phyloP scores from a whole-genome alignment of 2,888 invertebrate species.

The Eilema depressum region DNA sequence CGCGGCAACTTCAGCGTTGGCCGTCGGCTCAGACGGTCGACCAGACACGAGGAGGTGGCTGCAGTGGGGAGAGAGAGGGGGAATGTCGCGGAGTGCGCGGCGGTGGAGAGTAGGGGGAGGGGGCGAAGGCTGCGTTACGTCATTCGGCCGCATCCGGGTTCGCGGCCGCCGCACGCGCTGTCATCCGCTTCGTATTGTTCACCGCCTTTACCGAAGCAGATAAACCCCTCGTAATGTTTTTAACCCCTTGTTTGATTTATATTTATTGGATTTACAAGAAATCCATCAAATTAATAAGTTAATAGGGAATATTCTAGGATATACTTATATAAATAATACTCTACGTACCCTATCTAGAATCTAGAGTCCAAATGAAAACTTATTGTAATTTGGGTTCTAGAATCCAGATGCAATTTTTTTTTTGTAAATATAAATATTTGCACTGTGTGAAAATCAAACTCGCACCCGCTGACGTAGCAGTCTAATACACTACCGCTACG shows the following conservation, averaged over 20 bases:
- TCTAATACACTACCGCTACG: background rate
- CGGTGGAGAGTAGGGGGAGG: conserved; percentile 45
- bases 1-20: conserved; percentile 52
- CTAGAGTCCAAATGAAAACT: no score
- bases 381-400: background rate
- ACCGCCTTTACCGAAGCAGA: conserved; percentile 39
- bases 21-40: conserved; percentile 71
- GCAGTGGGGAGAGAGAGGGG: conserved; percentile 52
- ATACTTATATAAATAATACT: no score
- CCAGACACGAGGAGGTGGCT: conserved; percentile 73
- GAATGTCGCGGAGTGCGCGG: conserved; percentile 48
- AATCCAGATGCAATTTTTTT: no score
- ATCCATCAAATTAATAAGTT: no score
- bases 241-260: background rate
- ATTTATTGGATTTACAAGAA: background rate
- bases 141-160: conserved; percentile 83
- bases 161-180: conserved; percentile 82
- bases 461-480: background rate
- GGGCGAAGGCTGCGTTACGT: conserved; percentile 80
- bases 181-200: conserved; percentile 57
- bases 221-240: conserved; percentile 23
- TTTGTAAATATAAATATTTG: background rate
- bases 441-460: background rate
- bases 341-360: background rate
- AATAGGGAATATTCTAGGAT: background rate